Evolutionary conservation across 1,140 invertebrate species (phyloP).

Genomic region (Gonatopus flavifemur): DNA sequence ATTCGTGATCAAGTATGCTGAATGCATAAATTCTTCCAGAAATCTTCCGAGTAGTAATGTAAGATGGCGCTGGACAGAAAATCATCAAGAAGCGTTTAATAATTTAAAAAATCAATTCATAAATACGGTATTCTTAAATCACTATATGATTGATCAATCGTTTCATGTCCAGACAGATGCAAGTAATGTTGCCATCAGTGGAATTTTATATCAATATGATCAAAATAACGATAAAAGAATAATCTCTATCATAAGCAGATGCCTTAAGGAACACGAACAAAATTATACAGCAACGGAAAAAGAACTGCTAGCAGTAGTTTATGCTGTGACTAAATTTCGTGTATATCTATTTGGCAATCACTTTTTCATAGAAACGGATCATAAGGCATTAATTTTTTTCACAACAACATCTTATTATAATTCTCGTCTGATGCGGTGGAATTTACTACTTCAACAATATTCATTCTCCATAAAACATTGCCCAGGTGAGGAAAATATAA

Average conservation of each 20-base stretch:
- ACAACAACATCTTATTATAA: not conserved
- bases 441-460: slow-evolving; percentile 47
- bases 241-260: not conserved
- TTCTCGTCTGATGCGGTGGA: slow-evolving; percentile 35
- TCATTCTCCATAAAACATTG: slow-evolving; percentile 45
- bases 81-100: not conserved
- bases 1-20: not conserved
- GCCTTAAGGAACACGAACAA: not conserved
- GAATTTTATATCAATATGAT: slow-evolving; percentile 6
- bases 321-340: no score
- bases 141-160: not conserved
- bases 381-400: not conserved
- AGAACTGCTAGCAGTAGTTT: slow-evolving; percentile 42
- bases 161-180: slow-evolving; percentile 2
- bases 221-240: not conserved
- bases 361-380: no score
- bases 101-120: not conserved
- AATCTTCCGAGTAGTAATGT: not conserved
- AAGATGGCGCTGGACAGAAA: not conserved
- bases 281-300: slow-evolving; percentile 39
- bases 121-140: no score
- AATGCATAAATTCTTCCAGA: not conserved
- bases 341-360: no score
- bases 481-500: slow-evolving; percentile 27
- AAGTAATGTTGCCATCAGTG: not conserved